Percentiles rank a stretch among this genome's conserved stretches.
Conservation (phyloP, 1,140 invertebrate species). For the Zaprionus taronus region DNA sequence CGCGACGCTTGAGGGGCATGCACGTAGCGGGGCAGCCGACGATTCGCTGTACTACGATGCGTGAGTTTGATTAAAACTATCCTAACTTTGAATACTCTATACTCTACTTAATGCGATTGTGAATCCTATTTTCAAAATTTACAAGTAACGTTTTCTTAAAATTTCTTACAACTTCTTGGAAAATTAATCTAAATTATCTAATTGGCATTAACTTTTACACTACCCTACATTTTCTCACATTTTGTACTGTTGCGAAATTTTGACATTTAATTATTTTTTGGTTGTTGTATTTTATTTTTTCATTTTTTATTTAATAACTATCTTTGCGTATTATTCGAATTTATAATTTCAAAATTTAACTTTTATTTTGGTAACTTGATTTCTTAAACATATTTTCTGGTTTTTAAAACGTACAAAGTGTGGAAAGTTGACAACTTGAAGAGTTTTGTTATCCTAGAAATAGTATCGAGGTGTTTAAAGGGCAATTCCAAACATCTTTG, state of each 20-base stretch:
- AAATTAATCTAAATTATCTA: constrained; percentile 19
- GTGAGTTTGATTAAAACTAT: constrained; percentile 69
- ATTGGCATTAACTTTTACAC: constrained; percentile 47
- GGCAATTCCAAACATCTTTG: constrained; percentile 23
- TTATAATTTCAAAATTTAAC: constrained; percentile 51
- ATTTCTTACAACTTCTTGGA: constrained; percentile 18
- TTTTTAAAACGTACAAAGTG: constrained; percentile 65
- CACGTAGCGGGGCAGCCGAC: constrained; percentile 56
- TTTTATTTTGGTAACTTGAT: constrained; percentile 25
- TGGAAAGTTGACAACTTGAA: constrained; percentile 36
- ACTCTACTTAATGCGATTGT: constrained; percentile 26
- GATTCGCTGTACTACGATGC: constrained; percentile 81
- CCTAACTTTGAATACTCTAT: constrained; percentile 47
- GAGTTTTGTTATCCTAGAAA: constrained; percentile 23
- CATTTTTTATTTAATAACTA: constrained; percentile 31
- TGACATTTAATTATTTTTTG: constrained; percentile 50
- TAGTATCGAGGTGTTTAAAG: constrained; percentile 43
- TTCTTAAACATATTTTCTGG: constrained; percentile 26
- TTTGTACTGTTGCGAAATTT: constrained; percentile 66
- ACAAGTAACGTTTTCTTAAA: constrained; percentile 2
- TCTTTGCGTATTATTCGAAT: neutral
- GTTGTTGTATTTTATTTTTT: constrained; percentile 46
- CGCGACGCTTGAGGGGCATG: constrained; percentile 47
- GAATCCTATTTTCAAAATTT: constrained; percentile 41
- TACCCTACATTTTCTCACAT: constrained; percentile 55